Percentiles rank a stretch among this genome's conserved stretches.
Evolutionary conservation across 2,888 invertebrate species (phyloP).

Genomic region (Teinopalpus imperialis): DNA sequence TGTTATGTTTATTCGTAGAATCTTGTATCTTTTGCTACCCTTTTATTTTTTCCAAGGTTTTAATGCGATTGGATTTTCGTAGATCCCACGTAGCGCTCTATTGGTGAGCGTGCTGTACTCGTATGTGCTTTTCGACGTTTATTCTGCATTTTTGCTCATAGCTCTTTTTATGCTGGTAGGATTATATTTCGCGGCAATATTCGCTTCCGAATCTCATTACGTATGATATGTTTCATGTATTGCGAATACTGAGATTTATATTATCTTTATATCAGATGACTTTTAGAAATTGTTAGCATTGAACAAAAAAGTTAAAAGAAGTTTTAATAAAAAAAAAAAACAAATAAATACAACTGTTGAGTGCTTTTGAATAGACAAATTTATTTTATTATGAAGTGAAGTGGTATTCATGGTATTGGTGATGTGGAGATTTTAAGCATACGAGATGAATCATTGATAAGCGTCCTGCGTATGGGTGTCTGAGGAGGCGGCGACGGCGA

Average conservation of each 20-base stretch:
- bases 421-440: constrained; percentile 43
- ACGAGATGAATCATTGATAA: constrained; percentile 50
- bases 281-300: not conserved
- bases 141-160: constrained; percentile 3
- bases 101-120: constrained; percentile 54
- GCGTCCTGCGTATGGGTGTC: constrained; percentile 49
- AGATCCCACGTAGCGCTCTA: constrained; percentile 43
- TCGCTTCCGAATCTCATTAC: constrained; percentile 46
- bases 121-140: constrained; percentile 49
- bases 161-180: constrained; percentile 32
- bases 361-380: constrained; percentile 13
- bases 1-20: constrained; percentile 70
- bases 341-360: constrained; percentile 20
- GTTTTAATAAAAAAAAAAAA: constrained; percentile 29
- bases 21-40: constrained; percentile 60
- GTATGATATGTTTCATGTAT: too few relatives aligned
- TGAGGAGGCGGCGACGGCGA: constrained; percentile 42
- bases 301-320: constrained; percentile 36
- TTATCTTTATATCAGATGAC: too few relatives aligned
- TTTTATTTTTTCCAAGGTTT: constrained; percentile 61
- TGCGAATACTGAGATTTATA: too few relatives aligned
- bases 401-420: constrained; percentile 24
- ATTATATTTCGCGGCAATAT: constrained; percentile 45
- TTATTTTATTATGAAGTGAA: constrained; percentile 14
- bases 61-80: constrained; percentile 69